Evolutionary conservation across 2,113 vertebrate genomes (phyloP), one percentile per base, ranked within the genome.

Genomic region (Anarhynchus alexandrinus): DNA sequence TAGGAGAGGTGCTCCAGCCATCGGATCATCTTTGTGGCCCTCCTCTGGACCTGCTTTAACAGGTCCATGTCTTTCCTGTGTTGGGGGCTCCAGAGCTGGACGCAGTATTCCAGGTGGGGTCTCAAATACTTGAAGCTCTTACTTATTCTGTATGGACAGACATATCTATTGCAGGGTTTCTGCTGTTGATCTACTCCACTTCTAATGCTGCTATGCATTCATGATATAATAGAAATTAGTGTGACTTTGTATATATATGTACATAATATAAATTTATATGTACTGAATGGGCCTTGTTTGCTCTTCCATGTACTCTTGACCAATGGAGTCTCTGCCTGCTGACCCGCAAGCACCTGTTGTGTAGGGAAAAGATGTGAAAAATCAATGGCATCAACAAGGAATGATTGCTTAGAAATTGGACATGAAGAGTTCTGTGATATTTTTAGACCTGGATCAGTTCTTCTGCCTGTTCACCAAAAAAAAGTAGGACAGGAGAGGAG

Each of bases 371-470:
- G 9, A 6, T 65, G 20, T 54, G 55, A 72, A 90, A 77, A 38
- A 32, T 47, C 21, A 38, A 30, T 34, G 51, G 13, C 30, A 58
- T 32, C 10, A 73, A 7, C 4, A 16, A 70, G 32, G 34, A 62
- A 36, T 19, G 18, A 15, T 49, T 83, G 27, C n/a, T 94, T 78
- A 58, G 64, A 65, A 91, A 65, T 36, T 77, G 20, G 6, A 13
- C 15, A 12, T 0, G 0, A 5, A 40, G 43, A 12, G 21, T 71
- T 83, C 9, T 52, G 40, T 54, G 36, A 32, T 45, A 0, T 12
- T 83, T 71, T 58, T 65, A 67, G 49, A 55, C 8, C 38, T 55
- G 22, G 12, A 74, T 36, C 22, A 2, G 3, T 54, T 87, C 11
- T 65, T 5, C 2, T 72, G 32, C 17, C 32, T 72, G 8, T n/a